phyloP scores from a whole-genome alignment of 2,113 vertebrate species.

The Alethe castanea region DNA sequence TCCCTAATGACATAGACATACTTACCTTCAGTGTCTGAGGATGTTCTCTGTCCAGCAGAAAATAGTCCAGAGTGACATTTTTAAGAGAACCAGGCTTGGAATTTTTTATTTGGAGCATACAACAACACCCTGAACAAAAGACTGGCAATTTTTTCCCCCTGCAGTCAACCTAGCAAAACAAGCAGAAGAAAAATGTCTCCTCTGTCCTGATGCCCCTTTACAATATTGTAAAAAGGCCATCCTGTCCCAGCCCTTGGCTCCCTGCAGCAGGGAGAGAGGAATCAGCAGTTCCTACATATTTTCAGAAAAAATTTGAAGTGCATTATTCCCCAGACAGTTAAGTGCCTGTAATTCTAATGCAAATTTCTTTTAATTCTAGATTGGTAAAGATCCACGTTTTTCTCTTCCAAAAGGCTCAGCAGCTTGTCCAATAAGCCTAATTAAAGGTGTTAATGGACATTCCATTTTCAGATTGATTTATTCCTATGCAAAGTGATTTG shows the following conservation, averaged over 20 bases:
- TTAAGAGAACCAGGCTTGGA: background rate
- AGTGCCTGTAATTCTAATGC: background rate
- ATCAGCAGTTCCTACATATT: background rate
- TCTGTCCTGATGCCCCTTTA: background rate
- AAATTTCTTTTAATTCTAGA: background rate
- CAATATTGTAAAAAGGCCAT: background rate
- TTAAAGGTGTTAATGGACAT: background rate
- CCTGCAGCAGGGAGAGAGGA: background rate
- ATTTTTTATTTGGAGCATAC: background rate
- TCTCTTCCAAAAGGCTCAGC: background rate
- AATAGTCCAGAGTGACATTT: background rate
- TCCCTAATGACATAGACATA: fast-evolving
- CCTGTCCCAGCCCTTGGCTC: background rate
- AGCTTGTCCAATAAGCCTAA: background rate
- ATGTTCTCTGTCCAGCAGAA: background rate
- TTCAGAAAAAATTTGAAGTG: background rate
- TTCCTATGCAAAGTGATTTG: background rate
- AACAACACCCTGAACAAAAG: background rate
- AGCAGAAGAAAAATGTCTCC: background rate
- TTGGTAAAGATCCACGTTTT: background rate
- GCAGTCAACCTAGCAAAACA: background rate
- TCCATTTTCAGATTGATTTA: background rate
- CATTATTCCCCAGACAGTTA: background rate
- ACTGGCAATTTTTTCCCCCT: background rate
- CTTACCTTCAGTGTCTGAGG: background rate